Percentiles rank a stretch among this genome's conserved stretches.
Evolutionary conservation across 2,113 vertebrate species (phyloP).

Genomic region (Columba janthina): DNA sequence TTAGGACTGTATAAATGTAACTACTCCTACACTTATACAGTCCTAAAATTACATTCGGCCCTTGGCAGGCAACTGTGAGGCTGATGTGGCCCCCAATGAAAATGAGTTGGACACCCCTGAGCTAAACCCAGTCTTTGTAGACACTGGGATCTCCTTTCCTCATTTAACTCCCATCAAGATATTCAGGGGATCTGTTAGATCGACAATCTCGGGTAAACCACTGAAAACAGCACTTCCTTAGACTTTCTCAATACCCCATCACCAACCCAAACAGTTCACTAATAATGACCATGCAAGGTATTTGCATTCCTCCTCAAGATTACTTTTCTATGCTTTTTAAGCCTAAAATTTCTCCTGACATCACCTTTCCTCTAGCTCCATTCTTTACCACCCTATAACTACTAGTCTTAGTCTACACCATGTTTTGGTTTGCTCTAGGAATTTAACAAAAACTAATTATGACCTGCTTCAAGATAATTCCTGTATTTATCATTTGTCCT

Average conservation of each 20-base stretch:
- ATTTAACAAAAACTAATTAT: background rate
- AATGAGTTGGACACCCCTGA: too few species aligned
- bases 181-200: background rate
- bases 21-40: too few species aligned
- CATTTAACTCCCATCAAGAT: background rate
- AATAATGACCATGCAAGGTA: background rate
- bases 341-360: background rate
- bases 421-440: background rate
- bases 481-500: background rate
- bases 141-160: background rate
- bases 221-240: background rate
- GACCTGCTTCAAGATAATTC: background rate
- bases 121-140: background rate
- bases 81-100: too few species aligned
- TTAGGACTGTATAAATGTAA: too few species aligned
- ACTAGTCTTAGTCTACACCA: background rate
- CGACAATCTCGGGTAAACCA: background rate
- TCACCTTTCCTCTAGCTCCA: background rate
- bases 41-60: too few species aligned
- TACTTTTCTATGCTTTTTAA: background rate
- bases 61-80: too few species aligned
- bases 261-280: background rate
- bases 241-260: background rate
- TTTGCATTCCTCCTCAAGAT: background rate
- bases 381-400: background rate